Conservation (phyloP, 2,888 invertebrate species). For the Helicoverpa assulta region DNA sequence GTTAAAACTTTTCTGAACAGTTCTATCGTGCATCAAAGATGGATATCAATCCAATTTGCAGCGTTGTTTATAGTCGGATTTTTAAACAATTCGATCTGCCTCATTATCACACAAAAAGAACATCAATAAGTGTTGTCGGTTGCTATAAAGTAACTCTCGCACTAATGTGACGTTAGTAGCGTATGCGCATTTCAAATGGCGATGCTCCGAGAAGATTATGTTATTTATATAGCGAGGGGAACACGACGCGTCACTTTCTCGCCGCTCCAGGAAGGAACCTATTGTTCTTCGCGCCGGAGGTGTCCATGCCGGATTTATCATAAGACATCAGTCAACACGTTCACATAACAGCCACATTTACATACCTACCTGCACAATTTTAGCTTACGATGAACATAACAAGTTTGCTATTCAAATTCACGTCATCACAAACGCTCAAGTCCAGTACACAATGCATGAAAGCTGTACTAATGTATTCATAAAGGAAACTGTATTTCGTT, state of each 20-base stretch:
- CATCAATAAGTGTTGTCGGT: conserved; percentile 66
- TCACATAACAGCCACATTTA: conserved; percentile 71
- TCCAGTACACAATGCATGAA: conserved; percentile 66
- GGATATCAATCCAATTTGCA: conserved; percentile 36
- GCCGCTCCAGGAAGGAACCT: conserved; percentile 69
- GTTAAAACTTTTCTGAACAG: conserved; percentile 15
- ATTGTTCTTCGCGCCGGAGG: conserved; percentile 77
- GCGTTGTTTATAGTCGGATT: conserved; percentile 43
- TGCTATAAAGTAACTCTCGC: conserved; percentile 66
- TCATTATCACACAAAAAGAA: conserved; percentile 68
- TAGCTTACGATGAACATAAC: conserved; percentile 73
- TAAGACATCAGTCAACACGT: conserved; percentile 62
- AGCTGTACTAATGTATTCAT: conserved; percentile 65
- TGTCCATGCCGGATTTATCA: conserved; percentile 67
- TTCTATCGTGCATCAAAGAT: conserved; percentile 28
- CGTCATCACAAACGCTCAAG: conserved; percentile 64
- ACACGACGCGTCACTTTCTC: conserved; percentile 70
- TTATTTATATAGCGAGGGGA: conserved; percentile 77
- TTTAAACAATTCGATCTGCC: conserved; percentile 51
- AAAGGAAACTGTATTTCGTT: conserved; percentile 72
- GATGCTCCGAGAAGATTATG: conserved; percentile 69
- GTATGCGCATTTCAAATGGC: conserved; percentile 75
- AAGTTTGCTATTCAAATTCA: conserved; percentile 68
- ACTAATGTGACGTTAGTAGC: conserved; percentile 69
- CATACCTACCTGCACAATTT: conserved; percentile 74